These are phyloP conservation scores for Tenthredo distinguenda DNA, from an alignment of 2,888 invertebrate genomes.

Conservation along the genomic window DNA sequence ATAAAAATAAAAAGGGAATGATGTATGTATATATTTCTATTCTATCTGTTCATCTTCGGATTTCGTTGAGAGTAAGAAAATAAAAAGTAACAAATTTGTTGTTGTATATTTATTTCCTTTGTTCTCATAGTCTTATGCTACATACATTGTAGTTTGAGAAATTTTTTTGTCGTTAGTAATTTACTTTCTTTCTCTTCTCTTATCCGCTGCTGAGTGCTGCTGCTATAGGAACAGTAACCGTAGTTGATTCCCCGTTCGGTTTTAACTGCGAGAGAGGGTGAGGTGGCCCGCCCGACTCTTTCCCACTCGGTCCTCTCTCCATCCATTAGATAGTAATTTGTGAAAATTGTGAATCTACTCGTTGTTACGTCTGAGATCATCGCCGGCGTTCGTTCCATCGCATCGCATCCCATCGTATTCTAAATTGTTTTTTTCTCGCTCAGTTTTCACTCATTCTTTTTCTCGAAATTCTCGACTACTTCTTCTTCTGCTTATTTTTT, in stretches of 20 bases:
- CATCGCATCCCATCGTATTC: not conserved
- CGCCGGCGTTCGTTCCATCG: not conserved
- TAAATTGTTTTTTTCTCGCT: not conserved
- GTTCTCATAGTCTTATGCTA: not conserved
- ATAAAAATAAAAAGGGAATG: not conserved
- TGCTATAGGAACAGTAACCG: not conserved
- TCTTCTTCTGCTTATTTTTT: not conserved
- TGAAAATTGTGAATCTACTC: slow-evolving; percentile 2
- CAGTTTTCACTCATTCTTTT: not conserved
- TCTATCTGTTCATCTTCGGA: no score
- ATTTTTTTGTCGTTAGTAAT: not conserved
- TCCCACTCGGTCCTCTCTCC: not conserved
- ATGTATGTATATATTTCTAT: not conserved
- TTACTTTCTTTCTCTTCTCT: not conserved
- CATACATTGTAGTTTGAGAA: not conserved
- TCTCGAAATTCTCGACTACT: not conserved
- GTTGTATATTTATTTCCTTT: not conserved
- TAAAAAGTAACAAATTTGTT: not conserved
- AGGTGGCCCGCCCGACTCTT: not conserved
- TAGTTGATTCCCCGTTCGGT: not conserved
- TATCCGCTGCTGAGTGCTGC: not conserved
- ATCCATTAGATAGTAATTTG: not conserved
- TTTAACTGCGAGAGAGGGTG: not conserved
- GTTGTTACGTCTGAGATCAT: slow-evolving; percentile 6
- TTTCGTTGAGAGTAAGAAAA: not conserved